Base-by-base conservation (phyloP, 2,113 vertebrate genomes). In the Nyctibius bracteatus region DNA sequence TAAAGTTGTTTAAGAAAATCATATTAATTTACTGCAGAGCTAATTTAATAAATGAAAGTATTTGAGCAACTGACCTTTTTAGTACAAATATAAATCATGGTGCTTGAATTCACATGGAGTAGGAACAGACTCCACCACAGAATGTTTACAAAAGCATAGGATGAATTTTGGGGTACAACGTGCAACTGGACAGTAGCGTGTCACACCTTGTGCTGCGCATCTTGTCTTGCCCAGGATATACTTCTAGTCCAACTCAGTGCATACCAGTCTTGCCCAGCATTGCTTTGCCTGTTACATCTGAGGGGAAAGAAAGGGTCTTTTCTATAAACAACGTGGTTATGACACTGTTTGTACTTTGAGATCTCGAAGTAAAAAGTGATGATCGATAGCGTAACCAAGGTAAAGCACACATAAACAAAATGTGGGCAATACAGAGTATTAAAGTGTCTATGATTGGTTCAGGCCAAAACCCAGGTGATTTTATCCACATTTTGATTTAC, bases 21-120 rank as follows among this genome's bases (percentile, higher is more conserved):
- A 22, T 91, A 96, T 88, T 92, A 96, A 98, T 98, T 98, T 97
- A 96, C 94, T 97, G 88, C 92, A 92, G 73, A 97, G 94, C 88
- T 98, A 97, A 98, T 97, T 98, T 96, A 98, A 98, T 97, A 97
- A 97, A 97, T 97, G 97, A 86, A 97, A 97, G 86, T 94, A 97
- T 98, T 96, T 97, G 94, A 97, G 90, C 58, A 93, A 90, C 87
- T 98, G 97, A 97, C 90, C 96, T 98, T 97, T 86, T 72, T 93
- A 82, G 39, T 93, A 46, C 78, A 97, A 98, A 97, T 96, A 97
- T 96, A 94, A 97, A 97, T 96, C 44, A 46, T 46, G 6, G 31
- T 59, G 79, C 65, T 90, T 94, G 78, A 94, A 85, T 90, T 97
- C 88, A 91, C 70, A 89, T 74, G 81, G 83, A 74, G 62, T 27